Evolutionary conservation across 2,113 vertebrate species (phyloP), one percentile per base, ranked within the genome.

Genomic region (Rhipidura dahli): DNA sequence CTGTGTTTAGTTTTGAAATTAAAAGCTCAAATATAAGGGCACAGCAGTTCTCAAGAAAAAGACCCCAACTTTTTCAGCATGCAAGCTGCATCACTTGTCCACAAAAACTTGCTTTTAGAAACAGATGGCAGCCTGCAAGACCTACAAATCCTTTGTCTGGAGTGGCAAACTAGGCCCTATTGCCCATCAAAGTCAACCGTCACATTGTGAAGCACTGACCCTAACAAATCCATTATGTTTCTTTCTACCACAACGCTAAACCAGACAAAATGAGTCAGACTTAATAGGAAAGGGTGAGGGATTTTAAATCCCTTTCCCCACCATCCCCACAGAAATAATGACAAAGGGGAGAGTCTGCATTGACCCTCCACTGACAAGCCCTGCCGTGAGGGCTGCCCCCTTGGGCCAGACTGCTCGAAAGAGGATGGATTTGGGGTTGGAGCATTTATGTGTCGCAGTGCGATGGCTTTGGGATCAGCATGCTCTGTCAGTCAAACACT

Each of bases 101-200:
- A 83, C 68, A 93, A 93, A 96, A 96, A 92, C 92, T 91, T 91
- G 93, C 89, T 97, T 97, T 90, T 91, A 72, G 94, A 96, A 97
- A 96, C 98, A 98, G 98, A 98, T 97, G 98, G 97, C 93, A 96
- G 97, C 86, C 90, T 92, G 94, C 92, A 96, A 96, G 94, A 93
- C 83, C 96, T 89, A 91, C 93, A 90, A 93, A 89, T 84, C 83
- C 91, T 97, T 98, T 98, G 97, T 97, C 92, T 94, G 91, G 94
- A 95, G 90, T 80, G 75, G 60, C 94, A 96, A 96, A 97, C 91
- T 60, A 86, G 94, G 90, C 71, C 92, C 90, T 93, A 59, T 42
- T 94, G 96, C 90, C 94, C 93, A 96, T 90, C 96, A 97, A 94
- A 98, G 96, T 97, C 96, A 97, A 91, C 84, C 49, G 11, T 71